A percentile compares a stretch with the other conserved stretches of the same genome.
Conservation (phyloP, 2,113 vertebrate genomes). For the Hyaena hyaena region DNA sequence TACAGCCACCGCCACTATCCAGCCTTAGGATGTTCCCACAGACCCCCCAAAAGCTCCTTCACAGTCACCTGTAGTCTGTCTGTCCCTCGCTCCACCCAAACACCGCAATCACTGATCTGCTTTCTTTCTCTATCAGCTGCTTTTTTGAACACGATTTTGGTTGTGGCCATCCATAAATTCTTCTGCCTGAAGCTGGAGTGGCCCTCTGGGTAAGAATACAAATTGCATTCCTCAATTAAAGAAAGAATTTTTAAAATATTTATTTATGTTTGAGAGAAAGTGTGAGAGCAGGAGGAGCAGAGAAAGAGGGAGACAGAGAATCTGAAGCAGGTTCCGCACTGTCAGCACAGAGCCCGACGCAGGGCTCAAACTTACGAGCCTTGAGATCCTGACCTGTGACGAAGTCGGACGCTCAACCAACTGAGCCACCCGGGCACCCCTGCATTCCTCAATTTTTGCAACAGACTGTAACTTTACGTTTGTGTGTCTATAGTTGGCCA, state of each 20-base stretch:
- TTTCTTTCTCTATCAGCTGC: neutral
- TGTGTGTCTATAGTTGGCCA: neutral
- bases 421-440: too few species aligned
- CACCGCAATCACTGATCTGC: neutral
- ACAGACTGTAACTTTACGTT: neutral
- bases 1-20: neutral
- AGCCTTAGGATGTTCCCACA: neutral
- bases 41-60: neutral
- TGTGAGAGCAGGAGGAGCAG: too few species aligned
- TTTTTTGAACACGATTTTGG: neutral
- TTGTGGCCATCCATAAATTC: neutral
- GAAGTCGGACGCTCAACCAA: too few species aligned
- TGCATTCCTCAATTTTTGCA: neutral
- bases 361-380: too few species aligned
- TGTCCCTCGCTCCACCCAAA: neutral
- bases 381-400: too few species aligned
- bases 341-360: too few species aligned
- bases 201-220: neutral
- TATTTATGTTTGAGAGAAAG: too few species aligned
- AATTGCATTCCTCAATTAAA: neutral
- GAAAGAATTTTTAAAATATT: too few species aligned
- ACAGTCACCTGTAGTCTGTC: neutral
- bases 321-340: too few species aligned
- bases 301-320: too few species aligned
- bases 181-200: neutral